Evolutionary conservation across 2,888 invertebrate species (phyloP), one percentile per base, ranked within the genome.

Genomic region (Diadromus collaris): DNA sequence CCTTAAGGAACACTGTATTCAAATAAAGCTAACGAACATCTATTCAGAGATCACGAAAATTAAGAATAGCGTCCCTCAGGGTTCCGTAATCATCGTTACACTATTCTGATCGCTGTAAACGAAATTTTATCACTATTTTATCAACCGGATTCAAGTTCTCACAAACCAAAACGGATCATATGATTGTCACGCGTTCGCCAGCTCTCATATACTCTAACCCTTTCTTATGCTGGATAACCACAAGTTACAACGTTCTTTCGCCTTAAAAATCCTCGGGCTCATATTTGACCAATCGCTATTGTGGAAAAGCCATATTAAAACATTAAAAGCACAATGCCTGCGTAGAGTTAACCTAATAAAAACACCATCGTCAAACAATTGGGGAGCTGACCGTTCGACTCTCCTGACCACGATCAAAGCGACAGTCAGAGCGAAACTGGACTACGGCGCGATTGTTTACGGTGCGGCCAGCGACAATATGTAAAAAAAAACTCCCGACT

Each of bases 221-320:
- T 34, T 9, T 34, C 9, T 34, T 9, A 34, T 9, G 34, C n/a
- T 70, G 6, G 29, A 34, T 4, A 34, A 54, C 4, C 6, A 27
- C 6, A 2, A 16, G 13, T 13, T 78, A n/a, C 6, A 13, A 54
- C 16, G 21, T 13, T 41, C 48, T 0, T 24, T 76, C 21, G 13
- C 48, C 9, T 38, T 76, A 4, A 78, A 67, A 63, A 58, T 78
- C 9, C 69, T 78, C 13, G 74, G 70, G 13, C 19, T 82, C 10
- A 72, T 34, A 0, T 78, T 79, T 44, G 73, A 82, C 67, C 54
- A 6, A 10, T 60, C 64, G 32, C 71, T 82, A 0, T 73, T 58
- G 5, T 82, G 79, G 79, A 61, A 2, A 24, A 9, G 41, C 7
- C 81, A 80, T 41, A 60, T 78, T 9, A 65, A 73, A 21, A 19